phyloP scores from a whole-genome alignment of 2,797 vertebrate species.

The Liasis olivaceus region DNA sequence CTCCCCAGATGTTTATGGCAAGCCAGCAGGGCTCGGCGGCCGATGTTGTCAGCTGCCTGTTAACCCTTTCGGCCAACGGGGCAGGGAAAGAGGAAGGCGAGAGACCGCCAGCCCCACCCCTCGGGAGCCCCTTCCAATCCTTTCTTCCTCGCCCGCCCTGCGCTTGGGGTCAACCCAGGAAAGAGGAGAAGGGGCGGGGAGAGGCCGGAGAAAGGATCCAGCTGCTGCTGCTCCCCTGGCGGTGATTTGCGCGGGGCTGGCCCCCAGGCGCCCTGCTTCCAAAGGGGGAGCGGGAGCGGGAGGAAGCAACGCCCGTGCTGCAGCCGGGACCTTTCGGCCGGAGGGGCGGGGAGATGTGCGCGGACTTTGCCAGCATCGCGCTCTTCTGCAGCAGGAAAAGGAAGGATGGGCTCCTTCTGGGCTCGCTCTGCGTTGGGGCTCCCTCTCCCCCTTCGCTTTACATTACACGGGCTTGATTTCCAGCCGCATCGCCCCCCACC shows the following conservation, averaged over 20 bases:
- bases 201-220: neutral
- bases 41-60: constrained; percentile 11
- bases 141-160: neutral
- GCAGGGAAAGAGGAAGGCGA: neutral
- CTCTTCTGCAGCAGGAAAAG: neutral
- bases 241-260: neutral
- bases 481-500: neutral
- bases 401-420: constrained; percentile 36
- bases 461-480: neutral
- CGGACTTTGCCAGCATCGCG: constrained; percentile 31
- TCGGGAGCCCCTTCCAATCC: neutral
- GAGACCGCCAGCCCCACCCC: neutral
- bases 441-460: too few species aligned
- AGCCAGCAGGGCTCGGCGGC: neutral
- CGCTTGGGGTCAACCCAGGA: neutral
- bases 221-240: neutral
- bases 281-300: neutral
- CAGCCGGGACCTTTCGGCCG: constrained; percentile 57
- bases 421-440: constrained; percentile 23
- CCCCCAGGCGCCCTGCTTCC: neutral
- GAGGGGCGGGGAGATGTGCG: neutral
- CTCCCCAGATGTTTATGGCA: constrained; percentile 17
- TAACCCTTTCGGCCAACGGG: neutral
- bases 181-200: neutral
- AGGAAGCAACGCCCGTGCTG: constrained; percentile 30